Conservation (phyloP, 2,113 vertebrate genomes). For the Chloropsis cyanopogon region DNA sequence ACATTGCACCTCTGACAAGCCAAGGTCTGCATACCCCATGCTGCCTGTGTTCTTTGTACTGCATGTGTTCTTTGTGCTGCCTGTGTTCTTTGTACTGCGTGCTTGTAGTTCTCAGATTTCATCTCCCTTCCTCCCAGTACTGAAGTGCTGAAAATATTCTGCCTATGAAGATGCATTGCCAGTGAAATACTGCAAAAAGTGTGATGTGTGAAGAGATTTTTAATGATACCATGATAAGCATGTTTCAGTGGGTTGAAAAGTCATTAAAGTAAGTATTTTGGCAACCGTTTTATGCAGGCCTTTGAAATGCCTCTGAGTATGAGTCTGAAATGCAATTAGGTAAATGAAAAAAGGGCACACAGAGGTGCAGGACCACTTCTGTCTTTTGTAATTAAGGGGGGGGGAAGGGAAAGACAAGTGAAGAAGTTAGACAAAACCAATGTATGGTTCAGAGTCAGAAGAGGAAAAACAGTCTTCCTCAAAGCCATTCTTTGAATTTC, state of each 20-base stretch:
- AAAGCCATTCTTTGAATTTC: not conserved
- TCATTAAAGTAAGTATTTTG: not conserved
- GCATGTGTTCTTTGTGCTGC: accelerated
- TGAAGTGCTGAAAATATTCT: not conserved
- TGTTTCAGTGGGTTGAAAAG: not conserved
- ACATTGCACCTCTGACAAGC: not conserved
- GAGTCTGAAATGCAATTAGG: not conserved
- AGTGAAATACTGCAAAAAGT: not conserved
- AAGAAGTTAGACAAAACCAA: not conserved
- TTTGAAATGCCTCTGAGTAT: not conserved
- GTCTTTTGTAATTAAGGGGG: not conserved
- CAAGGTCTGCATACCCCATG: accelerated
- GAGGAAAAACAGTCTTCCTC: not conserved
- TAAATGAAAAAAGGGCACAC: not conserved
- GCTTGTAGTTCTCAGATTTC: not conserved
- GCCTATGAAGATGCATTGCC: not conserved
- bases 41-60: accelerated
- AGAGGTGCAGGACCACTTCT: not conserved
- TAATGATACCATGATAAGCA: not conserved
- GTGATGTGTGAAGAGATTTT: not conserved
- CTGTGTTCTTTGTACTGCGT: accelerated
- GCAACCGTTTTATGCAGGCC: not conserved
- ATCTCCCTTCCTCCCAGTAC: not conserved
- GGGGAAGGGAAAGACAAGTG: not conserved
- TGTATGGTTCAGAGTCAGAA: not conserved